Percentiles rank a stretch among this genome's conserved stretches.
Conservation (phyloP, 2,797 vertebrate species). For the Liasis olivaceus region DNA sequence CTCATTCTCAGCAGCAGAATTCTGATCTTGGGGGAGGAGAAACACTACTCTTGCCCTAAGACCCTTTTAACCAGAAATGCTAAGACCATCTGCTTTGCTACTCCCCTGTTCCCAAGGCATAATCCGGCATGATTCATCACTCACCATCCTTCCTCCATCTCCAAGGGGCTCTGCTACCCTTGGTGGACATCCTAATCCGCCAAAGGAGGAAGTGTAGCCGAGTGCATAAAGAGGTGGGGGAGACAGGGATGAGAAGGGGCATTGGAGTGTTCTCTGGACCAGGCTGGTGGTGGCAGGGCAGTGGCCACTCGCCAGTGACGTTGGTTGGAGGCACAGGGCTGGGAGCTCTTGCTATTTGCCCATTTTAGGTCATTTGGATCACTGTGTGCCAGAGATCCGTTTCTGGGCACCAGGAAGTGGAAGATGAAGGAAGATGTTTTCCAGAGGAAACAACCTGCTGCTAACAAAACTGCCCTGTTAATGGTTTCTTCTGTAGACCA, state of each 20-base stretch:
- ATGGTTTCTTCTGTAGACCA: conserved; percentile 61
- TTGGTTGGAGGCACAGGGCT: not conserved
- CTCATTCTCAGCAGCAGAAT: not conserved
- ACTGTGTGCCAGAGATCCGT: accelerated
- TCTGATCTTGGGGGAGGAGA: not conserved
- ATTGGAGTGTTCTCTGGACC: not conserved
- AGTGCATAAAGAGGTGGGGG: not conserved
- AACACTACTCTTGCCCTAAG: not conserved
- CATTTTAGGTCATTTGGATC: accelerated
- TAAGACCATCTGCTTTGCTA: not conserved
- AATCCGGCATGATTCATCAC: not conserved
- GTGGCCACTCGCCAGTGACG: not conserved
- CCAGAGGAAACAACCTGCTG: conserved; percentile 42
- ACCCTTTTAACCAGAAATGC: not conserved
- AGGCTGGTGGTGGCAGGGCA: not conserved
- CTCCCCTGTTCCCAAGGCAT: not conserved
- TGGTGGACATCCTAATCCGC: no score
- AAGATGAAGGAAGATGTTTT: not conserved
- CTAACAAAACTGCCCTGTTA: conserved; percentile 53
- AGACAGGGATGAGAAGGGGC: not conserved
- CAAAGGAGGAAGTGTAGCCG: not conserved
- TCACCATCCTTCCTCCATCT: not conserved
- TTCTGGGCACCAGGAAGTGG: not conserved
- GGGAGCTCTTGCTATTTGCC: not conserved
- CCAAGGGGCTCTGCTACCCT: no score